Conservation (phyloP, 2,797 vertebrate species). For the Ciconia nigra region DNA sequence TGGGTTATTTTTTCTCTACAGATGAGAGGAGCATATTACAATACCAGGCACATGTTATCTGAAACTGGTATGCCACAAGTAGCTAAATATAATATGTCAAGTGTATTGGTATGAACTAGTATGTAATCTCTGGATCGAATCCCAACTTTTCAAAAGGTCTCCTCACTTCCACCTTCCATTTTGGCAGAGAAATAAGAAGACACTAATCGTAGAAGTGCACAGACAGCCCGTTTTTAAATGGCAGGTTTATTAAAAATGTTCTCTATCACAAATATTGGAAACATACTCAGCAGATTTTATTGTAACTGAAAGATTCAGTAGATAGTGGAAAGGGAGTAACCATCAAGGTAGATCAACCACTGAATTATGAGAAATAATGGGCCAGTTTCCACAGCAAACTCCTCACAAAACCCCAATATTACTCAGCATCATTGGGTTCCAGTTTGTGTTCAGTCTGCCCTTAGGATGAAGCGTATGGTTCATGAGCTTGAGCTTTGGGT, state of each 20-base stretch:
- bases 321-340: not conserved
- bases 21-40: not conserved
- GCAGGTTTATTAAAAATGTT: constrained; percentile 68
- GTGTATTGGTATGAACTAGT: not conserved
- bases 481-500: not conserved
- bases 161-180: not conserved
- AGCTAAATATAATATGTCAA: not conserved
- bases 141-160: not conserved
- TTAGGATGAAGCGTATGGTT: not conserved
- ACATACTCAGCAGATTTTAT: constrained; percentile 27
- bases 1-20: not conserved
- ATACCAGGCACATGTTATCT: not conserved
- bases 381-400: not conserved
- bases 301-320: constrained; percentile 19
- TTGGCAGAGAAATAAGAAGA: not conserved
- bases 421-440: not conserved
- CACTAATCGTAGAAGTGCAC: not conserved
- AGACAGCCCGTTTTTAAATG: constrained; percentile 21
- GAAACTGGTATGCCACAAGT: not conserved
- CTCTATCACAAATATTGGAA: constrained; percentile 53
- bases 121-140: not conserved
- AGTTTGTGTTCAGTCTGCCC: not conserved
- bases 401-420: not conserved
- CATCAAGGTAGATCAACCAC: not conserved
- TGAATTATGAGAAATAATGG: not conserved